Base-by-base conservation (phyloP, 2,888 invertebrate species). In the Embidobia sp. region DNA sequence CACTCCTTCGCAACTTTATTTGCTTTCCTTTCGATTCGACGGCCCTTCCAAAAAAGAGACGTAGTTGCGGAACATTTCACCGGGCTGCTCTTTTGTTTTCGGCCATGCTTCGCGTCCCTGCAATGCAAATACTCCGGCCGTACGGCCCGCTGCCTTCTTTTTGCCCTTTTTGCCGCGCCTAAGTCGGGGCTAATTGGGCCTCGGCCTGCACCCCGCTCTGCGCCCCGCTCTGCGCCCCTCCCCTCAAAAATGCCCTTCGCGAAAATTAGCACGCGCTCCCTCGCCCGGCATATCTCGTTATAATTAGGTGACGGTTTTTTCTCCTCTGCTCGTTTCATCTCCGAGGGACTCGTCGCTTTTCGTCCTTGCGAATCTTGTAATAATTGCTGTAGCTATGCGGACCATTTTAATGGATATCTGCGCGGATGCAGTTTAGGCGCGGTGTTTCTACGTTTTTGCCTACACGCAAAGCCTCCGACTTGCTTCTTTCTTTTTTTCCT, bases 61-160 rank as follows among this genome's bases (percentile, higher is more conserved):
- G 74, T n/a, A n/a, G n/a, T 74, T 66, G 74, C 74, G 22, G 59
- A 59, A 53, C 72, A 19, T 55, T 63, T 53, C 31, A n/a, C 57
- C 37, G 16, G 10, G 29, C 16, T 27, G 35, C 46, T 48, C 63
- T 72, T 72, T 63, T 63, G 46, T 70, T 72, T 63, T 72, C 40
- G 53, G 11, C 33, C 29, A 48, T 40, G 31, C 48, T 48, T 63
- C 40, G 55, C 72, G 53, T 72, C 48, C 63, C 46, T 63, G 63
- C 48, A 55, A 72, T 72, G 63, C 63, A 63, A 63, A 72, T 72
- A 63, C 55, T 53, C 42, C 49, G 8, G 22, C 16, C 46, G n/a
- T n/a, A n/a, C n/a, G n/a, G n/a, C n/a, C n/a, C n/a, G n/a, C n/a
- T 19, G n/a, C 40, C 51, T 44, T 66, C 66, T 44, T 44, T 42